phyloP scores from a whole-genome alignment of 1,140 invertebrate species.

The Bombus breviceps region DNA sequence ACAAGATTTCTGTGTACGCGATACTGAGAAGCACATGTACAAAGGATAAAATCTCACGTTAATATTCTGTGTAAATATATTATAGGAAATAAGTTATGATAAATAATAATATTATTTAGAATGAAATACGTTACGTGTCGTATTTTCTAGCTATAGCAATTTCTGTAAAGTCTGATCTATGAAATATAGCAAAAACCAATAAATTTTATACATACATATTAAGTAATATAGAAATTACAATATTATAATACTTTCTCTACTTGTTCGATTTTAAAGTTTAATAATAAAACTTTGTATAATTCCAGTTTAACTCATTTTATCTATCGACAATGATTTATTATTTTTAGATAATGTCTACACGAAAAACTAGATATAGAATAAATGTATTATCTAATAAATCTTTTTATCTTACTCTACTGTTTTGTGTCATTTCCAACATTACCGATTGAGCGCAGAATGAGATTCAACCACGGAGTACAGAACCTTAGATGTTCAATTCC shows the following conservation, averaged over 20 bases:
- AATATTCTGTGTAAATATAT: conserved; percentile 11
- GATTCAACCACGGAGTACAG: no score
- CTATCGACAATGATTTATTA: no score
- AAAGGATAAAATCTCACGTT: not conserved
- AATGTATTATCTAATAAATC: no score
- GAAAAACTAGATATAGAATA: no score
- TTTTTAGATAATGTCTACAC: no score
- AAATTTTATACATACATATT: not conserved
- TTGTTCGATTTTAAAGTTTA: not conserved
- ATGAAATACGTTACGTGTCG: not conserved
- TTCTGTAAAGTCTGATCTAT: not conserved
- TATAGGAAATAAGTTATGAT: not conserved
- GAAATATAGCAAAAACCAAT: not conserved
- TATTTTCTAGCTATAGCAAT: not conserved
- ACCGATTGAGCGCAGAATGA: no score
- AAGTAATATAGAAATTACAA: not conserved
- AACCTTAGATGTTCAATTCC: no score
- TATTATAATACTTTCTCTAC: not conserved
- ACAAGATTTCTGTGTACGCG: not conserved
- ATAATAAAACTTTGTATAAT: not conserved
- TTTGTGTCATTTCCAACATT: no score
- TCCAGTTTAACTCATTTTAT: not conserved
- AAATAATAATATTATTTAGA: not conserved
- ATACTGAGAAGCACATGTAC: not conserved
- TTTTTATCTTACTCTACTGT: no score